A percentile compares a stretch with the other conserved stretches of the same genome.
These are phyloP conservation scores for Malurus leucopterus DNA, from an alignment of 2,797 vertebrate species.

Conservation along the genomic window DNA sequence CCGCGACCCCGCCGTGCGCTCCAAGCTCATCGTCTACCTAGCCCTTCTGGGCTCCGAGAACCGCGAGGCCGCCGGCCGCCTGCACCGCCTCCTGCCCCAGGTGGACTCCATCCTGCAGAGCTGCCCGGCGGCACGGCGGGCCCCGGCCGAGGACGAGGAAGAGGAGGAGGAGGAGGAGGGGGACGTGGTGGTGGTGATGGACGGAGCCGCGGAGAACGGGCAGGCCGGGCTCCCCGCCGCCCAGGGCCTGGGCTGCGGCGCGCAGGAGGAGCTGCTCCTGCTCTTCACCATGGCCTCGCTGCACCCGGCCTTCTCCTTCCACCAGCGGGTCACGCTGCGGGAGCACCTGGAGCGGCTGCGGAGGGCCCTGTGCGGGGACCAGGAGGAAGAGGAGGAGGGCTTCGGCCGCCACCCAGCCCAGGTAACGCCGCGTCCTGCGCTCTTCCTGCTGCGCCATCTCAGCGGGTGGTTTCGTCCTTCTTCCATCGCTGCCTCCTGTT, in stretches of 20 bases:
- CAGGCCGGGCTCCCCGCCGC: conserved; percentile 10
- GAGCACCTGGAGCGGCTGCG: conserved; percentile 82
- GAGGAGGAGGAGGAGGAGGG: conserved; percentile 50
- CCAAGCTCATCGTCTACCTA: conserved; percentile 87
- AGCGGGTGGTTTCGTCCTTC: not conserved
- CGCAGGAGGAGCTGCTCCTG: conserved; percentile 85
- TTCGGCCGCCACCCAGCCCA: conserved; percentile 56
- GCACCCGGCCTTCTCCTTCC: conserved; percentile 92
- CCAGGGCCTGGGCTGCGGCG: conserved; percentile 62
- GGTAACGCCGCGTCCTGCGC: conserved; percentile 36
- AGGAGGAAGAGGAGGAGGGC: conserved; percentile 9
- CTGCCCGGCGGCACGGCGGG: conserved; percentile 34
- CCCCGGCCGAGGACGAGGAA: conserved; percentile 23
- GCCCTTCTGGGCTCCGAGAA: conserved; percentile 90
- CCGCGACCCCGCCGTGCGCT: conserved; percentile 81
- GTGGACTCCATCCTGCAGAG: conserved; percentile 79
- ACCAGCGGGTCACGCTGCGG: conserved; percentile 86
- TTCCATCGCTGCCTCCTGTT: not conserved
- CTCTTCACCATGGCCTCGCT: conserved; percentile 93
- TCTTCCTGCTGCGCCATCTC: conserved; percentile 10
- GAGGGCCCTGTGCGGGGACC: conserved; percentile 58
- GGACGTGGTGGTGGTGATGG: conserved; percentile 52
- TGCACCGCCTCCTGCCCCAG: conserved; percentile 85
- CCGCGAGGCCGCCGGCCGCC: conserved; percentile 87
- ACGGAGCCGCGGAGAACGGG: conserved; percentile 55